These are phyloP conservation scores for Drosophila putrida DNA, from an alignment of 2,888 invertebrate species.

Conservation along the genomic window DNA sequence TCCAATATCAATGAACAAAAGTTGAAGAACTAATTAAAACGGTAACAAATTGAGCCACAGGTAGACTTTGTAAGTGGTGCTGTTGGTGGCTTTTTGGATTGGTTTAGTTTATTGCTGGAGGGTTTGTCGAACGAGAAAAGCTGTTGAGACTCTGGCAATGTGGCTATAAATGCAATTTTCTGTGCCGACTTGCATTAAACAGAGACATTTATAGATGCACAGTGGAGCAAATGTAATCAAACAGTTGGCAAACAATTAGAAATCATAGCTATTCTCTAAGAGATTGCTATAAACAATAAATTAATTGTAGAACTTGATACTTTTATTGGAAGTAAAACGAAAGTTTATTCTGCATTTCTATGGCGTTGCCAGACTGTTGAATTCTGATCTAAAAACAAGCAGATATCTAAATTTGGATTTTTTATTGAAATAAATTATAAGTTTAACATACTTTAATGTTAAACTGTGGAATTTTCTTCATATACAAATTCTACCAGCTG, in stretches of 20 bases:
- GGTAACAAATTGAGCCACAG: slow-evolving; percentile 54
- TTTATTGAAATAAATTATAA: no score
- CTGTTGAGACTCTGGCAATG: slow-evolving; percentile 20
- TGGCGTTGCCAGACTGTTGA: background rate
- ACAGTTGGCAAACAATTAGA: background rate
- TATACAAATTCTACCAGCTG: background rate
- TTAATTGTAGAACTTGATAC: no score
- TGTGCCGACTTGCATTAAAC: slow-evolving; percentile 5
- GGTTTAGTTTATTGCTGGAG: slow-evolving; percentile 4
- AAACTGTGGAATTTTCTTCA: background rate
- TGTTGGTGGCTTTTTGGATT: background rate
- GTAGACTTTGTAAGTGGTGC: slow-evolving; percentile 9
- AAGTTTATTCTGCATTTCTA: no score
- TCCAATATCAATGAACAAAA: slow-evolving; percentile 47
- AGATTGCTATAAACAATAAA: no score
- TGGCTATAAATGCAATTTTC: slow-evolving; percentile 40
- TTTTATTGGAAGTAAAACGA: no score
- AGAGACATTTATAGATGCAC: background rate
- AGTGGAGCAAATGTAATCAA: slow-evolving; percentile 9
- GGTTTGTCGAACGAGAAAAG: slow-evolving; percentile 2
- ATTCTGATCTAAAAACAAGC: background rate
- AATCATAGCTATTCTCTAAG: no score
- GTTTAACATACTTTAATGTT: no score
- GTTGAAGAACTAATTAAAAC: slow-evolving; percentile 70
- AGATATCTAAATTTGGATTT: no score